Conservation (phyloP, 2,113 vertebrate species). For the Meriones unguiculatus region DNA sequence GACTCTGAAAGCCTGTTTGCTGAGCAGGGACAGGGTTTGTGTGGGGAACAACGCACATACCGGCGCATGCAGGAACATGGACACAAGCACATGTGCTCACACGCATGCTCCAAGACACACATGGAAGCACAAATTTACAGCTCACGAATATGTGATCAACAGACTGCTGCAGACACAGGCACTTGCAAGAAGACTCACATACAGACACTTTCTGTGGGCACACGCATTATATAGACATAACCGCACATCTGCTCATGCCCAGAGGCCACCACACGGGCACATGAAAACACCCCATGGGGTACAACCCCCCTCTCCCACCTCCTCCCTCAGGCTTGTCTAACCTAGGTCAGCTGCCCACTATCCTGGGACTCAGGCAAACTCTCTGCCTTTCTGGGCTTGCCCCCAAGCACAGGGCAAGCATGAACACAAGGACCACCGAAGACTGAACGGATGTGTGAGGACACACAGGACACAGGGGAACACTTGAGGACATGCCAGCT, state of each 20-base stretch:
- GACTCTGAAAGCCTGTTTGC: neutral
- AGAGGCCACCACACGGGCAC: neutral
- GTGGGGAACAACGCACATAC: neutral
- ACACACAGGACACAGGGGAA: neutral
- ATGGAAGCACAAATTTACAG: neutral
- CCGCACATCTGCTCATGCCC: neutral
- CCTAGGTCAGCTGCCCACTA: neutral
- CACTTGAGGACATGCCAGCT: neutral
- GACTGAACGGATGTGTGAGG: neutral
- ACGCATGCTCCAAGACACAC: neutral
- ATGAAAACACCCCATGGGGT: fast-evolving
- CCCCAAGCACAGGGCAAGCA: neutral
- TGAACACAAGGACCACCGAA: neutral
- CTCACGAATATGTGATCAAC: neutral
- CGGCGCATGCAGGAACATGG: neutral
- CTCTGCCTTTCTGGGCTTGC: neutral
- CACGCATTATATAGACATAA: neutral
- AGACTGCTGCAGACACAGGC: neutral
- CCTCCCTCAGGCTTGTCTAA: neutral
- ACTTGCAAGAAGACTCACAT: neutral
- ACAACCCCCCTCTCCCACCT: neutral
- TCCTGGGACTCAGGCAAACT: neutral
- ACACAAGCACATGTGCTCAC: neutral
- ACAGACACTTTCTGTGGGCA: neutral
- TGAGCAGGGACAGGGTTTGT: neutral